Evolutionary conservation across 2,113 vertebrate species (phyloP), one percentile per base, ranked within the genome.

Genomic region (Mellivora capensis): DNA sequence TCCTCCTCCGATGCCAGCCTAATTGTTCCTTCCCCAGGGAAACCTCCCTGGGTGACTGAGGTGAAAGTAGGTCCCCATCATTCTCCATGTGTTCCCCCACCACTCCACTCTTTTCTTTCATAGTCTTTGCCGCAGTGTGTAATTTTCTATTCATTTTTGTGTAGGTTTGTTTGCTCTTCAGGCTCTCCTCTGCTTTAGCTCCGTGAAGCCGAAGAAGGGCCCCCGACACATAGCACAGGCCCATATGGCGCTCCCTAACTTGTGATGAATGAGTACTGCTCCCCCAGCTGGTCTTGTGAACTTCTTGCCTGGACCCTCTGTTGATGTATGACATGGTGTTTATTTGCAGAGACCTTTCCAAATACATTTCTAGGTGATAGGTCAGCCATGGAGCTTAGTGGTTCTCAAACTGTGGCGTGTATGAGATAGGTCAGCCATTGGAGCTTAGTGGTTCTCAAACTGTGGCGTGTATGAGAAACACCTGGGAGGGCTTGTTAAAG

Each of bases 211-310:
- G 5, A 57, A 52, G 47, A 23, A 31, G 67, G 64, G 31, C 31
- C 10, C 4, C 1, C 0, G 61, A 42, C 69, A 37, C 1, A 0
- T 17, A 27, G 42, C 27, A 9, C 20, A 61, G 49, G n/a, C 59
- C 69, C 37, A 0, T 1, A 3, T 29, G 8, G 18, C 8, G 23
- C 82, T 85, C 15, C 42, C 67, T 44, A 6, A 21, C 57, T 71
- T 87, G 71, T 67, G 49, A 21, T 25, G 82, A 79, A 34, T 39
- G 54, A 47, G 54, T n/a, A 6, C 74, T 69, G 27, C 34, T 2
- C 0, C 39, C 27, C 29, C 29, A 76, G 10, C 4, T 0, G 4
- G 15, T 34, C 47, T 61, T 2, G 10, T 34, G 42, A 27, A 18
- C 77, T n/a, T 79, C 54, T 71, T 39, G 29, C 23, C 25, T 77